Evolutionary conservation across 2,113 vertebrate species (phyloP).

Genomic region (Seriola aureovittata): DNA sequence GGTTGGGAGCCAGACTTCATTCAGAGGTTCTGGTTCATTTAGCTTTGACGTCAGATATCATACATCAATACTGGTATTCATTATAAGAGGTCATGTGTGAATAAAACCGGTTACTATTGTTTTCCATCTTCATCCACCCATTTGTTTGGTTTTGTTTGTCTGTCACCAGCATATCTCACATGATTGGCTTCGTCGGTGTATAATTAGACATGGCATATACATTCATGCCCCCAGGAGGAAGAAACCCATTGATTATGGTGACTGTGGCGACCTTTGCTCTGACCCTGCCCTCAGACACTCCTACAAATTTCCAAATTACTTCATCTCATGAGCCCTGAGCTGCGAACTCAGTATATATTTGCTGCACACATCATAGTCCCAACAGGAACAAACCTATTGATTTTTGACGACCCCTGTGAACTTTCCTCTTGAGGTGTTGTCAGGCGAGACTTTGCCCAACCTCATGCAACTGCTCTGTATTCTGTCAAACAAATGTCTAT

Average conservation of each 20-base stretch:
- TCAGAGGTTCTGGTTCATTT: neutral
- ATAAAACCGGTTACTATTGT: neutral
- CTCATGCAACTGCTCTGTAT: neutral
- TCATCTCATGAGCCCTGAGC: neutral
- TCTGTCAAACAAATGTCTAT: too few species aligned
- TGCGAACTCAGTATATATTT: neutral
- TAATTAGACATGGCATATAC: neutral
- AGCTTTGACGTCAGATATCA: neutral
- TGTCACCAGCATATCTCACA: neutral
- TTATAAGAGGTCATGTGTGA: too few species aligned
- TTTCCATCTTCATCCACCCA: neutral
- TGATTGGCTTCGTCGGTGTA: neutral
- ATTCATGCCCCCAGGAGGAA: neutral
- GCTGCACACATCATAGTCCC: neutral
- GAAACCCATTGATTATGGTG: neutral
- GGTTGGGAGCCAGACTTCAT: too few species aligned
- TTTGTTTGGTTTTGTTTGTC: neutral
- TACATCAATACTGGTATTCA: neutral
- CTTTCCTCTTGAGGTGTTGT: neutral
- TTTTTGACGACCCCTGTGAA: neutral
- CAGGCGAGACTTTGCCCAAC: neutral
- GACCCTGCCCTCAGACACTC: neutral
- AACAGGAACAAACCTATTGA: neutral
- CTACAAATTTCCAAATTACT: neutral
- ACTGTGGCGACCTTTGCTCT: conserved; percentile 9